These are phyloP conservation scores for Macrotus californicus DNA, from an alignment of 2,113 vertebrate species.

Conservation along the genomic window DNA sequence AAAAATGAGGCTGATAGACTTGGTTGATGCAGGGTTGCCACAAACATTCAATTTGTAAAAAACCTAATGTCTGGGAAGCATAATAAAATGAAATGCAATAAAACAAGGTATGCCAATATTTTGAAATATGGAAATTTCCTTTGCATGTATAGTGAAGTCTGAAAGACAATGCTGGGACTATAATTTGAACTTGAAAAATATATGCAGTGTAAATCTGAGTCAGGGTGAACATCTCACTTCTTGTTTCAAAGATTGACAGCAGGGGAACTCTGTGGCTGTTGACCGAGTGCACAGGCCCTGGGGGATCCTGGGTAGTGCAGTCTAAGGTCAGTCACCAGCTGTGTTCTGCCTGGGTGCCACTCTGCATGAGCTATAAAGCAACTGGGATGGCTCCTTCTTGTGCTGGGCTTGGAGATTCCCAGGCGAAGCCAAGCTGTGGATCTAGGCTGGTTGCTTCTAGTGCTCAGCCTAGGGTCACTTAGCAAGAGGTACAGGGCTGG, in stretches of 20 bases:
- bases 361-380: too few relatives aligned
- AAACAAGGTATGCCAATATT: neutral
- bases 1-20: neutral
- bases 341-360: too few relatives aligned
- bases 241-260: neutral
- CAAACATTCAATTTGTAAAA: neutral
- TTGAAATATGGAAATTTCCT: neutral
- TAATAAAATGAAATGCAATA: neutral
- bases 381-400: too few relatives aligned
- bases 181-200: neutral
- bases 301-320: too few relatives aligned
- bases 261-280: neutral
- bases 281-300: too few relatives aligned
- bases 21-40: neutral
- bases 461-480: too few relatives aligned
- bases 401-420: too few relatives aligned
- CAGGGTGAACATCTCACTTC: neutral
- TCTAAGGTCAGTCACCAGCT: too few relatives aligned
- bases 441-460: too few relatives aligned
- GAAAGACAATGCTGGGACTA: neutral
- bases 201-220: neutral
- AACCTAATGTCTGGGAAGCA: neutral
- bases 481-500: too few relatives aligned
- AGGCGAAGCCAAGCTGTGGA: too few relatives aligned
- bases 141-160: neutral